Evolutionary conservation across 2,888 invertebrate genomes (phyloP), one percentile per base, ranked within the genome.

Genomic region (Parnassius smintheus): DNA sequence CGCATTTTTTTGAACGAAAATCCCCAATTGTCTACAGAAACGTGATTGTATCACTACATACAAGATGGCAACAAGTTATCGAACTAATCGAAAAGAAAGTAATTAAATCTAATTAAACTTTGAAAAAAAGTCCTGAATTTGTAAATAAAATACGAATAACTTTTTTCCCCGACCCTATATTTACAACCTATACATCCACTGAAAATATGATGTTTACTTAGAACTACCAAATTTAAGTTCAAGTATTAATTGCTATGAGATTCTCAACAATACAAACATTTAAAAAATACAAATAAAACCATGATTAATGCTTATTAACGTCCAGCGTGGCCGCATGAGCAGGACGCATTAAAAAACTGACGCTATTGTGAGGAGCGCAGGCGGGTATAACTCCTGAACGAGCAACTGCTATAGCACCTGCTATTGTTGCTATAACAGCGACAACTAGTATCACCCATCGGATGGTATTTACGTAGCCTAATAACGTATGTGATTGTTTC

Each of bases 361-460:
- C 85, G 1, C 87, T 83, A 71, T 88, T 88, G 18, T 76, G 78
- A n/a, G 78, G 68, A 7, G 83, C 78, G 72, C 83, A 86, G 35
- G 78, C 68, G 0, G 77, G 70, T n/a, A 85, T 64, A 11, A 76
- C 72, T 1, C 80, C 75, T 0, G 83, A 71, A 0, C 80, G 72
- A 0, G 79, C 80, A 4, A 82, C 72, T 0, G 73, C 65, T 1
- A 73, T 66, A 0, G 75, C 77, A 2, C 81, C 75, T 0, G 67
- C 68, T 0, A 78, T 8, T 0, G 75, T 65, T 0, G 76, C 70
- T 0, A 81, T 35, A 0, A 90, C 55, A 0, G 90, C 85, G 0
- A 75, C 45, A 0, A 77, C 80, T 0, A 93, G 77, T 0, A 92
- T 55, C 2, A 84, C 51, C 92, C 93, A 93, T 41, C 92, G 84